Evolutionary conservation across 2,888 invertebrate species (phyloP), one percentile per base, ranked within the genome.

Genomic region (Erebia epiphron): DNA sequence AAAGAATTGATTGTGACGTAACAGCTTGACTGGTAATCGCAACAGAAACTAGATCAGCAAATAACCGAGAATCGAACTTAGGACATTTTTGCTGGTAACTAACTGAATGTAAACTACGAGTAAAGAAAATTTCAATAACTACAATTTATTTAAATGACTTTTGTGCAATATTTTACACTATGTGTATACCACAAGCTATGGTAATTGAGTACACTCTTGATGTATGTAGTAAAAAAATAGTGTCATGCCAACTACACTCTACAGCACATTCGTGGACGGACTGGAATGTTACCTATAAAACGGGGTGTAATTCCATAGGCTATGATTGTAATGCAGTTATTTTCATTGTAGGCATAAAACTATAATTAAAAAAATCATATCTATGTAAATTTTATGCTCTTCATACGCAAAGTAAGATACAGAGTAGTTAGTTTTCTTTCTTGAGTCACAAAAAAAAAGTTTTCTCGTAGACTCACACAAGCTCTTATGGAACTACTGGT

Each of bases 91-190:
- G 13, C 13, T 46, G n/a, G 11, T 11, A 11, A 11, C 11, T 11
- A 46, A 46, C 1, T 46, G 11, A 46, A 2, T 46, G 0, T n/a
- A n/a, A n/a, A n/a, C n/a, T n/a, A n/a, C n/a, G 0, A 13, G 9
- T 13, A 16, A n/a, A 52, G 16, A 16, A 2, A 16, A 52, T 16
- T n/a, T 52, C n/a, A 52, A 52, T 16, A 52, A 52, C 84, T 92
- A 80, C 89, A 82, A 66, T 74, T 70, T 71, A 71, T 76, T 75
- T 71, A 73, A 70, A 73, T 68, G 49, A 66, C 65, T 75, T 74
- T 75, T 74, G 62, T 74, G 54, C 67, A 60, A 75, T 75, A 76
- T 75, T 75, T 78, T 73, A 73, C 73, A 72, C 54, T 70, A 70
- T 71, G 71, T 72, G n/a, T n/a, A n/a, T n/a, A n/a, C 72, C 65